Conservation (phyloP, 2,113 vertebrate genomes). For the Pholis gunnellus region DNA sequence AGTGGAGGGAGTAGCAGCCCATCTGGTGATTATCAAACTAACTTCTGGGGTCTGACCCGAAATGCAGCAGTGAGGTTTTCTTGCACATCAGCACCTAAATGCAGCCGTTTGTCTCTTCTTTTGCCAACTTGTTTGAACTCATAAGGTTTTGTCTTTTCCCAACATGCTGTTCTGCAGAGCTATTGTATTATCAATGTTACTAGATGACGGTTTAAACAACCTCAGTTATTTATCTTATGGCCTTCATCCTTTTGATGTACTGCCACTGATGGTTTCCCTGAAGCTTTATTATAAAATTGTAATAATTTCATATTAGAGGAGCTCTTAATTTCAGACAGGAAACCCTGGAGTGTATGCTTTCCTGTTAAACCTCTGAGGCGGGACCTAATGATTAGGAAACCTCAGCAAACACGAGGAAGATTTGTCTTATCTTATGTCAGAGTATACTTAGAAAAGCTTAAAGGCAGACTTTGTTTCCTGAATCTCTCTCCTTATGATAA, state of each 20-base stretch:
- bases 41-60: background rate
- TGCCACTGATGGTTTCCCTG: too few species aligned
- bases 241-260: too few species aligned
- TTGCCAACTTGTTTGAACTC: too few species aligned
- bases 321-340: background rate
- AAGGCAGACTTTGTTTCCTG: background rate
- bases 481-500: background rate
- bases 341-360: background rate
- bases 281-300: background rate
- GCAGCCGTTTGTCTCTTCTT: too few species aligned
- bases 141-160: too few species aligned
- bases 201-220: background rate
- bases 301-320: background rate
- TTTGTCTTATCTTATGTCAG: background rate
- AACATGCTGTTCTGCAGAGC: too few species aligned
- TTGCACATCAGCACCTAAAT: too few species aligned
- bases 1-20: too few species aligned
- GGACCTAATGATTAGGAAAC: background rate
- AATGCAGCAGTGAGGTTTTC: too few species aligned
- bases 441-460: background rate
- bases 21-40: background rate
- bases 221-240: too few species aligned
- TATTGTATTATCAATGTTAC: too few species aligned
- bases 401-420: background rate
- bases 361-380: background rate